These are phyloP conservation scores for Dynastes tityus DNA, from an alignment of 2,888 invertebrate genomes.

Conservation along the genomic window DNA sequence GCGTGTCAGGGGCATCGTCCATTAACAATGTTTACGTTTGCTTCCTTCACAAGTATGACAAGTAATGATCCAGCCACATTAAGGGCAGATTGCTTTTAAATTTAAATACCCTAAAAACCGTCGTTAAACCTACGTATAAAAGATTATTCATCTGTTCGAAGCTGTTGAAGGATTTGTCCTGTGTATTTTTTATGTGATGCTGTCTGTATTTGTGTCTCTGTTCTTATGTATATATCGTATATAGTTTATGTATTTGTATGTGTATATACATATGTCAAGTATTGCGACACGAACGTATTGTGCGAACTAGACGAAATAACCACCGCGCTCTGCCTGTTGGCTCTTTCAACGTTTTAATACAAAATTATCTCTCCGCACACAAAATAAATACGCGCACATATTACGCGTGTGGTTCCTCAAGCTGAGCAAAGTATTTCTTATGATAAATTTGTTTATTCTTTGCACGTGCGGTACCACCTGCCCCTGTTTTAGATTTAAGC, in stretches of 20 bases:
- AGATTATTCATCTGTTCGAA: constrained; percentile 54
- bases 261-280: not conserved
- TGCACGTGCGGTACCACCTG: constrained; percentile 50
- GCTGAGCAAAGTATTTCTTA: constrained; percentile 52
- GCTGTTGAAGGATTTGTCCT: constrained; percentile 56
- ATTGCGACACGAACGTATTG: constrained; percentile 38
- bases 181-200: constrained; percentile 34
- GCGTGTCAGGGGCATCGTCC: constrained; percentile 41
- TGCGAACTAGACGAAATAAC: constrained; percentile 46
- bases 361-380: constrained; percentile 45
- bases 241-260: not conserved
- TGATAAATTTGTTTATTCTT: constrained; percentile 49
- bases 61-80: constrained; percentile 56
- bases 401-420: constrained; percentile 42
- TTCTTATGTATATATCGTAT: not conserved
- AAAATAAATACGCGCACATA: constrained; percentile 46
- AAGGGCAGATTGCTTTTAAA: constrained; percentile 55
- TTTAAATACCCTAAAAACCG: constrained; percentile 55
- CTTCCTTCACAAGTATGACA: constrained; percentile 58
- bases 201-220: constrained; percentile 25
- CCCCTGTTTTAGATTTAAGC: constrained; percentile 37
- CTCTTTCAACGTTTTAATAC: constrained; percentile 39
- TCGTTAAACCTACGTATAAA: constrained; percentile 50
- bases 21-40: constrained; percentile 50
- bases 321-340: constrained; percentile 15